A percentile compares a stretch with the other conserved stretches of the same genome.
Conservation (phyloP, 2,113 vertebrate genomes). For the Alethe castanea region DNA sequence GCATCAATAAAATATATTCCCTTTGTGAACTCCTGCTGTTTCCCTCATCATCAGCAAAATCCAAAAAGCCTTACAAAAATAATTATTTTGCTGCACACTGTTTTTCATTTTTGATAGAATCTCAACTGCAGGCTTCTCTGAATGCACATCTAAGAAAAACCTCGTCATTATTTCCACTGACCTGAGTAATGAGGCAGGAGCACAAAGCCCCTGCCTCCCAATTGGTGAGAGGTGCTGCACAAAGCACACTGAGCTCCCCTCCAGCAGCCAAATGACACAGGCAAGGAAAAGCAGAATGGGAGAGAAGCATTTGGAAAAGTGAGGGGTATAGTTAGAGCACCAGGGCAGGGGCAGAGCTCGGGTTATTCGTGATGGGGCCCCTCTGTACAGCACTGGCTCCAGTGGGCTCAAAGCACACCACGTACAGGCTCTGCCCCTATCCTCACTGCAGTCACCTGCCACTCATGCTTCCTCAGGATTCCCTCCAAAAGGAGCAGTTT, state of each 20-base stretch:
- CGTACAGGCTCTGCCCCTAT: fast-evolving
- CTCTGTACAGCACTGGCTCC: not conserved
- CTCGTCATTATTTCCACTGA: conserved; percentile 57
- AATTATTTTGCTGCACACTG: conserved; percentile 67
- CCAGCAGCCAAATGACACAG: not conserved
- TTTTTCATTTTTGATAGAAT: conserved; percentile 62
- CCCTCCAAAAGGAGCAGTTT: not conserved
- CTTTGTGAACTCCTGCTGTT: conserved; percentile 34
- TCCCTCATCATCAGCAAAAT: conserved; percentile 31
- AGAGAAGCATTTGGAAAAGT: not conserved
- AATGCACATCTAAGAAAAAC: conserved; percentile 56
- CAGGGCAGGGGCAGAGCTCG: not conserved
- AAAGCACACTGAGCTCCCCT: not conserved
- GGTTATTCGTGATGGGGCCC: not conserved
- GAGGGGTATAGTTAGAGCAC: not conserved
- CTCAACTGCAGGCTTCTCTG: conserved; percentile 37
- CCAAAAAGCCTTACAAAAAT: conserved; percentile 58
- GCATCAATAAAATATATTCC: conserved; percentile 55
- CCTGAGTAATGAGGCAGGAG: conserved; percentile 60
- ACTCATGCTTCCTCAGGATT: not conserved
- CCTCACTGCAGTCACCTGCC: fast-evolving
- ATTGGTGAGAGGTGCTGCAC: not conserved
- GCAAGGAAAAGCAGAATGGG: not conserved
- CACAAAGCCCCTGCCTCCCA: not conserved
- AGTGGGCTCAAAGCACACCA: fast-evolving